phyloP scores from a whole-genome alignment of 2,888 invertebrate genomes.

The Oscheius myriophilus region DNA sequence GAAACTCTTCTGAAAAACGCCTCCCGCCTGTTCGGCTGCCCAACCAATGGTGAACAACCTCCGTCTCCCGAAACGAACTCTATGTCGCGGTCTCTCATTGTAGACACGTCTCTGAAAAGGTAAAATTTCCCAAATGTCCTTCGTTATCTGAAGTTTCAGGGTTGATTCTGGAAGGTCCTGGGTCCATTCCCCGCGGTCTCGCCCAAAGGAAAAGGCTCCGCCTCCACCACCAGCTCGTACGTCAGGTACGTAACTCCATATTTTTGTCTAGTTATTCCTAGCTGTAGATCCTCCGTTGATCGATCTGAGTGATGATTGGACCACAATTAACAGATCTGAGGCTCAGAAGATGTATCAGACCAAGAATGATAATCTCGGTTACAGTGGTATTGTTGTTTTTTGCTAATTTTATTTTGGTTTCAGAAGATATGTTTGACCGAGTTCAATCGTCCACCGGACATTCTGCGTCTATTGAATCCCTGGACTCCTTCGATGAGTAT shows the following conservation, averaged over 20 bases:
- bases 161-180: slow-evolving; percentile 5
- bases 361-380: not conserved
- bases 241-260: slow-evolving; percentile 12
- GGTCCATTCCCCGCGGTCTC: slow-evolving; percentile 33
- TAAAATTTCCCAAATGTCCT: not conserved
- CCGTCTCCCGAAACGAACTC: not conserved
- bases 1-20: slow-evolving; percentile 51
- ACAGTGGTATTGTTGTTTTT: slow-evolving; percentile 1
- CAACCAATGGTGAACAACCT: slow-evolving; percentile 7
- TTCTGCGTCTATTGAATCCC: slow-evolving; percentile 8
- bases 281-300: slow-evolving; percentile 24
- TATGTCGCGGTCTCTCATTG: not conserved
- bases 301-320: slow-evolving; percentile 25
- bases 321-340: slow-evolving; percentile 9
- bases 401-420: not conserved
- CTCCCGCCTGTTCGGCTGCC: slow-evolving; percentile 42
- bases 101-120: slow-evolving; percentile 1
- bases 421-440: not conserved
- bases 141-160: not conserved
- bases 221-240: slow-evolving; percentile 38
- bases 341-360: slow-evolving; percentile 6
- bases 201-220: slow-evolving; percentile 51
- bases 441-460: slow-evolving; percentile 1
- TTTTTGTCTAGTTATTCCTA: not conserved
- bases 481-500: slow-evolving; percentile 18